Evolutionary conservation across 2,888 invertebrate genomes (phyloP).

Genomic region (Lepidocyrtoides sp.): DNA sequence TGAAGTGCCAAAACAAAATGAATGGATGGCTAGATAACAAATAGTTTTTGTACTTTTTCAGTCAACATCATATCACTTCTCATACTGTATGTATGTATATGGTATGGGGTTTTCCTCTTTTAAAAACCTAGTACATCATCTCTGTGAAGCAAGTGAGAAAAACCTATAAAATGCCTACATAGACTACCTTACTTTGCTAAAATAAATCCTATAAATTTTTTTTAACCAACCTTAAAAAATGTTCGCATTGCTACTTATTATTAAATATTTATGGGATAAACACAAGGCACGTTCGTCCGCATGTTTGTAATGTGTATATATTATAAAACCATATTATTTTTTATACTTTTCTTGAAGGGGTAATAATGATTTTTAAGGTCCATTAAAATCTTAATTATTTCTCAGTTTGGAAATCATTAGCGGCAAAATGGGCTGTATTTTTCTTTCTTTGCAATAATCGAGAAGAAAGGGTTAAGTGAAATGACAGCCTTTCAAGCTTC

Average conservation of each 20-base stretch:
- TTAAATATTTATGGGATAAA: slow-evolving; percentile 62
- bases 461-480: slow-evolving; percentile 54
- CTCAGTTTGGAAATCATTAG: slow-evolving; percentile 80
- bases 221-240: slow-evolving; percentile 26
- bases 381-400: slow-evolving; percentile 80
- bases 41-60: neutral
- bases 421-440: slow-evolving; percentile 59
- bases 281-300: slow-evolving; percentile 58
- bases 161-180: neutral
- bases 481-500: slow-evolving; percentile 66
- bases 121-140: neutral
- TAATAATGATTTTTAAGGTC: slow-evolving; percentile 72
- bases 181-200: neutral
- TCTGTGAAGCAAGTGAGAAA: neutral
- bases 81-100: no score
- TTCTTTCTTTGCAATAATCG: neutral
- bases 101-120: no score
- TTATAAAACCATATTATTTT: neutral
- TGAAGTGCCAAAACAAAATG: slow-evolving; percentile 31
- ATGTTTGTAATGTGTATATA: slow-evolving; percentile 9
- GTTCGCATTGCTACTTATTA: slow-evolving; percentile 35
- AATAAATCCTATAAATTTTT: neutral
- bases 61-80: neutral
- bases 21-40: neutral
- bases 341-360: slow-evolving; percentile 10